Evolutionary conservation across 2,888 invertebrate species (phyloP), one percentile per base, ranked within the genome.

Genomic region (Iselma pallidipennis): DNA sequence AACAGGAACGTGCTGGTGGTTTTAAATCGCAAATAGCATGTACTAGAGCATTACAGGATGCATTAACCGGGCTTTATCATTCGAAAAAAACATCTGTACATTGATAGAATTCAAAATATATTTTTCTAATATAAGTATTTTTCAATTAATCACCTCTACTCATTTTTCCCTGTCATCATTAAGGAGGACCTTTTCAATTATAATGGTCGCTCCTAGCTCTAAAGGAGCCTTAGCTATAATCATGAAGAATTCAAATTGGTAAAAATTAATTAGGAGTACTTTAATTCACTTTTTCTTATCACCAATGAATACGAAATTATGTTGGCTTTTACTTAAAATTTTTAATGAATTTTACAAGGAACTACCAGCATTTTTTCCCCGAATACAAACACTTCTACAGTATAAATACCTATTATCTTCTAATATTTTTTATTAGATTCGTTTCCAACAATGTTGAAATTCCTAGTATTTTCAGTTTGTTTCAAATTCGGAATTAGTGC

Each of bases 31-130:
- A 87, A 2, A 84, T 94, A 69, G 93, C 95, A 0, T 96, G 96
- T 76, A 85, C 92, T 65, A 85, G 96, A 63, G 96, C 95, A 0
- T 79, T 97, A 45, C 92, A 95, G 76, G 96, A 96, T 78, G 94
- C 96, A 0, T 85, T 96, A 76, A 87, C 91, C 60, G 95, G 93
- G 7, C 83, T 94, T 1, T 91, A 89, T 71, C 81, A 80, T 66
- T 68, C 69, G 33, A 76, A 69, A 57, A 74, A 72, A 63, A 16
- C 59, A 2, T 26, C 59, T 14, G 53, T 56, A 19, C 55, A 62
- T 37, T 57, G 29, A 61, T 28, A 42, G 10, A 10, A n/a, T n/a
- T n/a, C n/a, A n/a, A n/a, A n/a, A n/a, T n/a, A n/a, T n/a, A n/a
- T n/a, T n/a, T n/a, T n/a, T n/a, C n/a, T n/a, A n/a, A n/a, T n/a